Conservation (phyloP, 2,888 invertebrate species). For the Tipula confusa region DNA sequence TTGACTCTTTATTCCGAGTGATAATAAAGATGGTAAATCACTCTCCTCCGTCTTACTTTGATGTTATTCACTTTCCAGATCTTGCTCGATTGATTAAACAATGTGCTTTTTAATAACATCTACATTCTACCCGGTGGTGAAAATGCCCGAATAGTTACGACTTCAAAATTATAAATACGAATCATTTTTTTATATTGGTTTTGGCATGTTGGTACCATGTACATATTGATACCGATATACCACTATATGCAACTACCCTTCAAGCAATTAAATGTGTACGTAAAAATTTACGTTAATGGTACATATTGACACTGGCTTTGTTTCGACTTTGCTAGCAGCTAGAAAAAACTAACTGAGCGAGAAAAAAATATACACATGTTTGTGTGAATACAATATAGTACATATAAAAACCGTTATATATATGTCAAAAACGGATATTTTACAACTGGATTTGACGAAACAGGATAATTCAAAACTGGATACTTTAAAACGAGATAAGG, state of each 20-base stretch:
- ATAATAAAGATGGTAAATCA: slow-evolving; percentile 64
- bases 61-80: slow-evolving; percentile 65
- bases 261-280: too few relatives aligned
- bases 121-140: not conserved
- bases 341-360: not conserved
- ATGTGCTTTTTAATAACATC: slow-evolving; percentile 26
- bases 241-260: too few relatives aligned
- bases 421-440: too few relatives aligned
- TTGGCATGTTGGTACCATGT: not conserved
- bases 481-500: too few relatives aligned
- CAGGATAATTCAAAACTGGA: too few relatives aligned
- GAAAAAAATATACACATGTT: too few relatives aligned
- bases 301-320: too few relatives aligned
- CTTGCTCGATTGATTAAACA: slow-evolving; percentile 46
- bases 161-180: not conserved
- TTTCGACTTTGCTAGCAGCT: not conserved
- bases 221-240: too few relatives aligned
- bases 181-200: not conserved
- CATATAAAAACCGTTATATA: too few relatives aligned
- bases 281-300: too few relatives aligned
- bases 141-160: not conserved
- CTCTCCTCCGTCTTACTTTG: slow-evolving; percentile 69
- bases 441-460: too few relatives aligned
- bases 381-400: too few relatives aligned
- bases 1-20: slow-evolving; percentile 62